Percentiles rank a stretch among this genome's conserved stretches.
Conservation (phyloP, 2,888 invertebrate species). For the Nemurella pictetii region DNA sequence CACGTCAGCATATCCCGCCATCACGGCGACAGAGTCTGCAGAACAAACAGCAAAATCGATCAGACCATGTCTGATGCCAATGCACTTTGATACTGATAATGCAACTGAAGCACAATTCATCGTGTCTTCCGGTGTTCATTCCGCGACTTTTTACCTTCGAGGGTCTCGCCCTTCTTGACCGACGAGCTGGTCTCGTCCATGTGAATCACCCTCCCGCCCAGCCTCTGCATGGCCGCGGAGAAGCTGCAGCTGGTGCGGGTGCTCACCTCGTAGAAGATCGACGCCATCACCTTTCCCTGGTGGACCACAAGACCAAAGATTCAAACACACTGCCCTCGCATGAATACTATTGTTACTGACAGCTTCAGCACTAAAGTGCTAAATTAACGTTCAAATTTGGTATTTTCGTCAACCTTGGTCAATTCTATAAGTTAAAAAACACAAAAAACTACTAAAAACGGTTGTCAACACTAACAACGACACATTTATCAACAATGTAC, state of each 20-base stretch:
- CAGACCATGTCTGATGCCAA: not conserved
- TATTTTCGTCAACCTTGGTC: no score
- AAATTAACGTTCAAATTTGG: no score
- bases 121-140: not conserved
- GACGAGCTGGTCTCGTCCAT: conserved; percentile 91
- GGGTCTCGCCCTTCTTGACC: conserved; percentile 93
- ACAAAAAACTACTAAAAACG: no score
- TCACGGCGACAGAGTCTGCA: conserved; percentile 74
- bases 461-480: no score
- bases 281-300: conserved; percentile 91
- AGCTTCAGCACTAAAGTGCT: no score
- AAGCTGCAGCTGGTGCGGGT: conserved; percentile 97
- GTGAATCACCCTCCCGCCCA: conserved; percentile 90
- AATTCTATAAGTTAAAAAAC: no score
- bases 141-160: no score
- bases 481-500: no score
- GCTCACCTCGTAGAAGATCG: conserved; percentile 96
- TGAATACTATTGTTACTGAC: no score
- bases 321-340: no score
- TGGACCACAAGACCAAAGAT: not conserved
- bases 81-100: not conserved
- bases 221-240: conserved; percentile 92
- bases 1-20: conserved; percentile 93
- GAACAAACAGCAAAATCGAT: conserved; percentile 34
- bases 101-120: not conserved